Percentiles rank a stretch among this genome's conserved stretches.
Evolutionary conservation across 1,140 invertebrate species (phyloP).

Genomic region (Megalonaias nervosa): DNA sequence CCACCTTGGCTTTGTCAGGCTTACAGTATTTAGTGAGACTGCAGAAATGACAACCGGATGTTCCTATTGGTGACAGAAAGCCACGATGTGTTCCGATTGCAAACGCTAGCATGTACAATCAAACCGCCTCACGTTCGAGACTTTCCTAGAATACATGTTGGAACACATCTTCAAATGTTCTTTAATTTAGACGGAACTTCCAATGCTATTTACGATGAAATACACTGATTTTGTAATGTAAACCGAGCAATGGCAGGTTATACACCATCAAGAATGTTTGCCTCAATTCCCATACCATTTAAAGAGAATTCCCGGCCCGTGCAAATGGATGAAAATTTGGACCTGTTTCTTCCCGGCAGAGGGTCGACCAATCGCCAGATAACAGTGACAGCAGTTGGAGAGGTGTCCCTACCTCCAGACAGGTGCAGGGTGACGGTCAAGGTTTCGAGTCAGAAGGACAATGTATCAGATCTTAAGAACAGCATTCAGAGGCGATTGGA

Average conservation of each 20-base stretch:
- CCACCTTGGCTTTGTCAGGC: too few species aligned
- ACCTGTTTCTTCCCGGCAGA: slow-evolving; percentile 10
- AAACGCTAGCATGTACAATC: neutral
- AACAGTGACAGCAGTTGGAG: slow-evolving; percentile 64
- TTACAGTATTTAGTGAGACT: too few species aligned
- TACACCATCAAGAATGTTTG: slow-evolving; percentile 45
- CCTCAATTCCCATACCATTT: slow-evolving; percentile 29
- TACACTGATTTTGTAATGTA: too few species aligned
- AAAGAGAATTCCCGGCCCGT: neutral
- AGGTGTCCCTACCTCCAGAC: slow-evolving; percentile 62
- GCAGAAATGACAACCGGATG: too few species aligned
- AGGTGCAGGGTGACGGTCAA: slow-evolving; percentile 57
- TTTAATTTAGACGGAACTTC: neutral
- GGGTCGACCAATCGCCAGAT: slow-evolving; percentile 50
- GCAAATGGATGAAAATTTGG: neutral
- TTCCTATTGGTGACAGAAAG: neutral
- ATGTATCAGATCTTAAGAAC: slow-evolving; percentile 65
- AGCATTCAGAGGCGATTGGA: slow-evolving; percentile 65
- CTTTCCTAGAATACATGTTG: slow-evolving; percentile 7
- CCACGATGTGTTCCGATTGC: neutral
- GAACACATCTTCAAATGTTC: slow-evolving; percentile 13
- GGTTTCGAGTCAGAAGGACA: slow-evolving; percentile 57
- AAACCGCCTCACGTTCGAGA: neutral
- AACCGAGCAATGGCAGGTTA: slow-evolving; percentile 26
- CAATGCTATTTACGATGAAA: neutral